Evolutionary conservation across 2,797 vertebrate species (phyloP).

Genomic region (Neomorphus geoffroyi): DNA sequence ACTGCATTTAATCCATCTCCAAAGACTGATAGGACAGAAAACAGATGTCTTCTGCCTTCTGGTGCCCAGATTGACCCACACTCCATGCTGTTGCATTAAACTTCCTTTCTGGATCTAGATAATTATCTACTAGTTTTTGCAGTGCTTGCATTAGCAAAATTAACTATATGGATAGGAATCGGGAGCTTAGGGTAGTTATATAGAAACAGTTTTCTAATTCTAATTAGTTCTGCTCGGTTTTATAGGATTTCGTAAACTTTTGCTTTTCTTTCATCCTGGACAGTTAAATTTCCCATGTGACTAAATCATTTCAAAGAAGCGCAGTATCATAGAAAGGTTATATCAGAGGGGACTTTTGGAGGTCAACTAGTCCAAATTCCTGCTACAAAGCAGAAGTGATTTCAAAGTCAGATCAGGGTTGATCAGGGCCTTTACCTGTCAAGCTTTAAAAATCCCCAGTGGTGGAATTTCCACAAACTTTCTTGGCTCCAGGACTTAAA

Average conservation of each 20-base stretch:
- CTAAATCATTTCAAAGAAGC: background rate
- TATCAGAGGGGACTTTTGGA: constrained; percentile 10
- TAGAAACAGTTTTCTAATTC: background rate
- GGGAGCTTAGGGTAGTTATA: background rate
- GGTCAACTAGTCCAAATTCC: constrained; percentile 12
- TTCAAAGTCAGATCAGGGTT: constrained; percentile 28
- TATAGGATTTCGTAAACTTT: constrained; percentile 11
- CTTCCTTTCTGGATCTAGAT: background rate
- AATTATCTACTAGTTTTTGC: background rate
- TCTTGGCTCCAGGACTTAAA: background rate
- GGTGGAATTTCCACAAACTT: background rate
- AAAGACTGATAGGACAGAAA: background rate
- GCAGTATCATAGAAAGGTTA: background rate
- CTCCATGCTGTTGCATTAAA: background rate
- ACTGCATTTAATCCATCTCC: background rate
- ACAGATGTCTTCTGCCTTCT: background rate
- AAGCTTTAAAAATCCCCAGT: background rate
- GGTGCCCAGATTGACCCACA: background rate
- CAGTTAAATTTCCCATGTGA: background rate
- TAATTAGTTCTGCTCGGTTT: background rate
- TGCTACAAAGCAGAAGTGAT: constrained; percentile 14
- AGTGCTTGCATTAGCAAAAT: background rate
- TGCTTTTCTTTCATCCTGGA: background rate
- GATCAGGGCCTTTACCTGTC: constrained; percentile 17
- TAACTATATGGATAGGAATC: background rate